phyloP scores from a whole-genome alignment of 2,797 vertebrate genomes.

The Eulemur mongoz region DNA sequence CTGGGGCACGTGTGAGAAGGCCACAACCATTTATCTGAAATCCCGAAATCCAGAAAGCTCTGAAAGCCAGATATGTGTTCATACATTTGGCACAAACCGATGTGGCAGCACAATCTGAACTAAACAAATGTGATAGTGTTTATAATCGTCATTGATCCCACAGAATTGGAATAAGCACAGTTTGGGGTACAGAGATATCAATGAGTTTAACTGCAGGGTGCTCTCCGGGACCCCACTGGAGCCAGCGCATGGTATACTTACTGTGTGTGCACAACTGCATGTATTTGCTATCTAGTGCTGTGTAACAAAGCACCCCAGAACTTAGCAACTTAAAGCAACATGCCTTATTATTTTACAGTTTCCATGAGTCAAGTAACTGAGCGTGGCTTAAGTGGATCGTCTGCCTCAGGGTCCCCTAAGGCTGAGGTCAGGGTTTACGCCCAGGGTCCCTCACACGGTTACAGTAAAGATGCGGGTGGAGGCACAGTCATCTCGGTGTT shows the following conservation, averaged over 20 bases:
- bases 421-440: fast-evolving
- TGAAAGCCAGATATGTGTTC: conserved; percentile 26
- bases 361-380: background rate
- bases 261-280: fast-evolving
- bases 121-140: background rate
- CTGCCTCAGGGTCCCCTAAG: background rate
- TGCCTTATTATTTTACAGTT: background rate
- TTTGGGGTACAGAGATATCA: background rate
- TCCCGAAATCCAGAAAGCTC: conserved; percentile 25
- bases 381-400: background rate
- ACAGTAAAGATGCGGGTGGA: fast-evolving
- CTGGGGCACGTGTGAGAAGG: background rate
- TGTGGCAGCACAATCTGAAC: background rate
- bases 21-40: conserved; percentile 8
- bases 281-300: fast-evolving
- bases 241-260: fast-evolving
- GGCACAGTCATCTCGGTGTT: too few species aligned
- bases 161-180: background rate
- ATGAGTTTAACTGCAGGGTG: background rate
- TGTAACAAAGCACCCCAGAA: background rate
- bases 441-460: fast-evolving
- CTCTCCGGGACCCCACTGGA: background rate
- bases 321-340: background rate
- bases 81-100: conserved; percentile 15
- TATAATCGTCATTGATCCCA: background rate